These are phyloP conservation scores for Erpobdella octoculata DNA, from an alignment of 2,888 invertebrate genomes.

Conservation along the genomic window DNA sequence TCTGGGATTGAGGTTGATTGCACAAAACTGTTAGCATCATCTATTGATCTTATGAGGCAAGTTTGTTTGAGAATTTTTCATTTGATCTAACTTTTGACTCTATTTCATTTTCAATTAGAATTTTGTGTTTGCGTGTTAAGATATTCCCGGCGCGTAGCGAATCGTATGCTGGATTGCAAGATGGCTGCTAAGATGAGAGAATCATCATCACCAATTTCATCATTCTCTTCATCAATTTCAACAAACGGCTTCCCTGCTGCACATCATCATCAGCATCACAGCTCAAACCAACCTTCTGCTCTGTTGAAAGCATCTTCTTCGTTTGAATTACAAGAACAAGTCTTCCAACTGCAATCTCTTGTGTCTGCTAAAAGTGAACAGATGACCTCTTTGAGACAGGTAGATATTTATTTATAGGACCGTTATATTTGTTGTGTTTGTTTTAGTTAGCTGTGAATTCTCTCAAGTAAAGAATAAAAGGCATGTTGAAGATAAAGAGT, in stretches of 20 bases:
- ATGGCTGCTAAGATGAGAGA: background rate
- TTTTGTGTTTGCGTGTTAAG: background rate
- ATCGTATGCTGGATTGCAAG: background rate
- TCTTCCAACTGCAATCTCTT: conserved; percentile 7
- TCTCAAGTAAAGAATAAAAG: no score
- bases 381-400: conserved; percentile 13
- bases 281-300: background rate
- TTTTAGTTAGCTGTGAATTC: no score
- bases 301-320: background rate
- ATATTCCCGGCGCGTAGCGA: background rate
- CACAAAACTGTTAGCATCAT: conserved; percentile 2
- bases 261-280: conserved; percentile 3
- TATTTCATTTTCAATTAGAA: background rate
- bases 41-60: conserved; percentile 2
- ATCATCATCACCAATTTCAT: background rate
- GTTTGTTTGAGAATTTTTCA: background rate
- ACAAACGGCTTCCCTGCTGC: background rate
- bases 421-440: no score
- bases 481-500: no score
- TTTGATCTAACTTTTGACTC: background rate
- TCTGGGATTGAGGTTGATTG: background rate
- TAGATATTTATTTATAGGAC: no score
- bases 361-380: conserved; percentile 15
- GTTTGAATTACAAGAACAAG: background rate
- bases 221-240: background rate